phyloP scores from a whole-genome alignment of 2,797 vertebrate genomes.

The Rhabdomys pumilio region DNA sequence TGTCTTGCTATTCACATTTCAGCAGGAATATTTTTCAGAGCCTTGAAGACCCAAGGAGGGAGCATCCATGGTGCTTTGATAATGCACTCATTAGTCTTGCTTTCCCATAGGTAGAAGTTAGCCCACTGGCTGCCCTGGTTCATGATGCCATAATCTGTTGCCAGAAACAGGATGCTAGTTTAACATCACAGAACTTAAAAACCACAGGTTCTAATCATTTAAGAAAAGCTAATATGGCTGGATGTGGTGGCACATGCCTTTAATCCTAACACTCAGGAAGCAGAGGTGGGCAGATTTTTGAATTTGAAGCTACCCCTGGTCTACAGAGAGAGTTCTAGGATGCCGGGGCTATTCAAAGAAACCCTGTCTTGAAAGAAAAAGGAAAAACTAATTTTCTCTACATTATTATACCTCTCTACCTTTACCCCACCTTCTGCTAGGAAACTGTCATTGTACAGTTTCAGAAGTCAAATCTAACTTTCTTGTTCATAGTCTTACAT shows the following conservation, averaged over 20 bases:
- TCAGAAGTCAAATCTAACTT: background rate
- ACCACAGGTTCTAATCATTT: background rate
- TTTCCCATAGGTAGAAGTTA: background rate
- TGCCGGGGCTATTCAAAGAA: background rate
- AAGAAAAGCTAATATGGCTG: background rate
- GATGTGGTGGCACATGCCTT: background rate
- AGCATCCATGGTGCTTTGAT: background rate
- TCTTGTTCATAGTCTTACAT: background rate
- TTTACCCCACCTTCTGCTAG: background rate
- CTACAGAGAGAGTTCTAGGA: background rate
- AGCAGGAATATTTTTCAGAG: background rate
- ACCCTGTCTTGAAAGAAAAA: background rate
- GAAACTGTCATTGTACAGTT: background rate
- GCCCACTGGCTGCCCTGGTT: background rate
- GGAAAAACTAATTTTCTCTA: background rate
- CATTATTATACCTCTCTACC: background rate
- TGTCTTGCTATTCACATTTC: background rate
- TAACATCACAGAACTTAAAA: background rate
- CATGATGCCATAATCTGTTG: background rate
- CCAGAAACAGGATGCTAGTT: background rate
- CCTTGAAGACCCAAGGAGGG: background rate
- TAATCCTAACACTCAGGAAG: background rate
- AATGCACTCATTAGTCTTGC: background rate
- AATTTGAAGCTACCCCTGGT: background rate
- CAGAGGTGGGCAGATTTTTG: background rate